These are phyloP conservation scores for Tenualosa ilisha DNA, from an alignment of 2,797 vertebrate genomes.

Conservation along the genomic window DNA sequence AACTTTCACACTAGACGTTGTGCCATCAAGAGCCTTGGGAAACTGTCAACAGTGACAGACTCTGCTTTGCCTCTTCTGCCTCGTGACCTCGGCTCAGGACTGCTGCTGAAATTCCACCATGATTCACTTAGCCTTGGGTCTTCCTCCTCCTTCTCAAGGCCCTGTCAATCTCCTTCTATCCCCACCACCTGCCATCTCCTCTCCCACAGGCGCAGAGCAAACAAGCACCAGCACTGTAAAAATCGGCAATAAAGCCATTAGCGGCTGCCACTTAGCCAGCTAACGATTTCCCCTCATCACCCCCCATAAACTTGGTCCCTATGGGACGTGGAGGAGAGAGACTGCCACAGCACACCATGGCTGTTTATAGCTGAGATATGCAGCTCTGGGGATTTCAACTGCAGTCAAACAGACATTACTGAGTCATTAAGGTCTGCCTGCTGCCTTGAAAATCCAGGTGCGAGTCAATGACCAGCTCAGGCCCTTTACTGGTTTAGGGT, in stretches of 20 bases:
- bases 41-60: conserved; percentile 2
- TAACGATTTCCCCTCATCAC: conserved; percentile 39
- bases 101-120: not conserved
- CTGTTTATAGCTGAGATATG: conserved; percentile 6
- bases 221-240: conserved; percentile 49
- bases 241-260: conserved; percentile 50
- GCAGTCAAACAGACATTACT: conserved; percentile 7
- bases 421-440: conserved; percentile 7
- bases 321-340: not conserved
- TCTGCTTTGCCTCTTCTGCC: not conserved
- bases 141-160: not conserved
- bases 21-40: not conserved
- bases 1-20: not conserved
- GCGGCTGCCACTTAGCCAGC: conserved; percentile 32
- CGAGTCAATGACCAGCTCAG: not conserved
- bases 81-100: not conserved
- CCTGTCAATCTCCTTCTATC: conserved; percentile 21
- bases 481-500: not conserved
- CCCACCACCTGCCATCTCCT: not conserved
- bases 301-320: conserved; percentile 32
- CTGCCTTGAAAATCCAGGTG: not conserved
- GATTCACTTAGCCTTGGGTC: not conserved
- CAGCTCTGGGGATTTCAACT: not conserved
- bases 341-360: not conserved
- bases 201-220: conserved; percentile 31